Evolutionary conservation across 2,113 vertebrate genomes (phyloP), one percentile per base, ranked within the genome.

Genomic region (Catharus fuscescens): DNA sequence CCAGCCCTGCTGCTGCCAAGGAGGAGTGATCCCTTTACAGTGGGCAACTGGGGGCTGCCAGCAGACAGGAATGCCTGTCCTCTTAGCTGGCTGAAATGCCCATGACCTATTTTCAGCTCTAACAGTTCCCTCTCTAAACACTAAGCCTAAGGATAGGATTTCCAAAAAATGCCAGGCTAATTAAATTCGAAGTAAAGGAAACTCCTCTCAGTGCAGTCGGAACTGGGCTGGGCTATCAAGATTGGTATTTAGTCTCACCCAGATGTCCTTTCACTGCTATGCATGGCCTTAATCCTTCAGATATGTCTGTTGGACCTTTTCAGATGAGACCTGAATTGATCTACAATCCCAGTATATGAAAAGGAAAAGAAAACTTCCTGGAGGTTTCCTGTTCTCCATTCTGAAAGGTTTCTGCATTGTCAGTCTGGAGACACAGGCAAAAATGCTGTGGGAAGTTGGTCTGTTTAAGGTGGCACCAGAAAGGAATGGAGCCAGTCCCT

Each of bases 351-450:
- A 88, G 16, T 64, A 54, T 42, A 16, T 23, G 26, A 28, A 92
- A 76, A n/a, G 53, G 44, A 86, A 88, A 71, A 83, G 52, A 74
- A 87, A 80, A 66, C 34, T 90, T 95, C 82, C 62, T 53, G 53
- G 18, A 66, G 38, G 34, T 77, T 95, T 93, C 62, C n/a, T 47
- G 70, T 29, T 85, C 78, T 77, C 47, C 56, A 18, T 94, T 96
- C 81, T 83, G 81, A 94, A 91, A 85, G 13, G 25, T 77, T 91
- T 88, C 34, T 88, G 42, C 59, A 52, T 86, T 86, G 67, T 73
- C 21, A 88, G 84, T 71, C 83, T 57, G 28, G 28, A 17, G 50
- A 76, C 80, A 81, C 77, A 81, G 67, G 52, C 65, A 73, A 42
- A 50, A 89, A 42, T 42, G 23, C 61, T 79, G 42, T 50, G 74